phyloP scores from a whole-genome alignment of 2,113 vertebrate genomes.

The Pampusana beccarii region DNA sequence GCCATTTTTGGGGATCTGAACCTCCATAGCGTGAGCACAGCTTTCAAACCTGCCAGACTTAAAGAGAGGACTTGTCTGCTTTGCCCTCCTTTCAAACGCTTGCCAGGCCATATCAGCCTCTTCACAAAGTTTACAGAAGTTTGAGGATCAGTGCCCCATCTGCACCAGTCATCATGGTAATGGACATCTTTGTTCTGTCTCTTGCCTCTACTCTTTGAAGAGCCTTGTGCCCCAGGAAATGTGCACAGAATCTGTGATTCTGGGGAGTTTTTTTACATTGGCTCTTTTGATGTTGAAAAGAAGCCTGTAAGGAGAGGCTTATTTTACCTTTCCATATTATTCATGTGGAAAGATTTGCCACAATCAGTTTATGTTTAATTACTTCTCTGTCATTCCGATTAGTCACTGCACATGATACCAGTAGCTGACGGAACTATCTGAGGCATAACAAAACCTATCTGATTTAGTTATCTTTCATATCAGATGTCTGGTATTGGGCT shows the following conservation, averaged over 20 bases:
- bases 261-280: neutral
- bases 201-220: neutral
- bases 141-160: neutral
- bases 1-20: neutral
- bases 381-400: neutral
- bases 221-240: neutral
- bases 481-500: neutral
- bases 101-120: neutral
- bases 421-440: neutral
- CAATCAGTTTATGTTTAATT: neutral
- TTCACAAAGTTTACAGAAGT: neutral
- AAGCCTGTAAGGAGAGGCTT: neutral
- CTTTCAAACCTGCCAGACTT: neutral
- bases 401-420: neutral
- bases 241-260: neutral
- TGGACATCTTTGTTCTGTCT: neutral
- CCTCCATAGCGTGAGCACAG: accelerated
- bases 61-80: neutral
- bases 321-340: neutral
- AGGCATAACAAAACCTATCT: neutral
- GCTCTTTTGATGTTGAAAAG: neutral
- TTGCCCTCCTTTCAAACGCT: neutral
- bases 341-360: neutral
- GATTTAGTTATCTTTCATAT: neutral
- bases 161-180: neutral